Conservation (phyloP, 1,140 invertebrate genomes). For the Drosophila erecta region DNA sequence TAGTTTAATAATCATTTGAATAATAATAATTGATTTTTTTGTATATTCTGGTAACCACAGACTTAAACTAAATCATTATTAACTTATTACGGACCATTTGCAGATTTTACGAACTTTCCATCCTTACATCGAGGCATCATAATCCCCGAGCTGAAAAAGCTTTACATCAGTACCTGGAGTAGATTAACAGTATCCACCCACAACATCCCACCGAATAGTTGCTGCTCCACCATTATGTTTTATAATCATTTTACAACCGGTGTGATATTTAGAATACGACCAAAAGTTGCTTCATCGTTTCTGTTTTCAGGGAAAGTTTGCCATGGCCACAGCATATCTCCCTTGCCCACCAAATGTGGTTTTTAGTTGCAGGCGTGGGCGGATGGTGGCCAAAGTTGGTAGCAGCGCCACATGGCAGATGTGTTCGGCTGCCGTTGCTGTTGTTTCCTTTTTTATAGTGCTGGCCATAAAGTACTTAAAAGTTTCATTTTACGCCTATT, state of each 20-base stretch:
- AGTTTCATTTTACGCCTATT: slow-evolving; percentile 84
- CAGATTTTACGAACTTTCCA: background rate
- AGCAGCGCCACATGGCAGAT: slow-evolving; percentile 69
- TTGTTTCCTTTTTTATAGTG: slow-evolving; percentile 63
- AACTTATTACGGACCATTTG: background rate
- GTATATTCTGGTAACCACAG: no score
- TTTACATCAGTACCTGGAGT: slow-evolving; percentile 4
- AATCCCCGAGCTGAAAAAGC: background rate
- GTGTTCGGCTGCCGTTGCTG: slow-evolving; percentile 59
- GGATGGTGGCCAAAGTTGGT: slow-evolving; percentile 53
- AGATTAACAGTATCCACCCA: background rate
- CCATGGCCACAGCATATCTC: slow-evolving; percentile 45
- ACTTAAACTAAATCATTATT: background rate
- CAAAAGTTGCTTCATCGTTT: slow-evolving; percentile 67
- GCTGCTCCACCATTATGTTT: slow-evolving; percentile 62
- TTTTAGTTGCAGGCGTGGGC: slow-evolving; percentile 57
- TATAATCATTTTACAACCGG: slow-evolving; percentile 81
- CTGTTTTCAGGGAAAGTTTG: slow-evolving; percentile 48
- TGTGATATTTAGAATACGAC: slow-evolving; percentile 71
- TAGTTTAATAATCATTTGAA: no score
- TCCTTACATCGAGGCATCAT: background rate
- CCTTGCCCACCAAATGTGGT: slow-evolving; percentile 16
- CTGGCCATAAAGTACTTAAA: slow-evolving; percentile 82
- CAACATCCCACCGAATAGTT: background rate
- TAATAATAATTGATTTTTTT: no score